phyloP scores from a whole-genome alignment of 1,140 invertebrate genomes.

The Wiebesia pumilae region DNA sequence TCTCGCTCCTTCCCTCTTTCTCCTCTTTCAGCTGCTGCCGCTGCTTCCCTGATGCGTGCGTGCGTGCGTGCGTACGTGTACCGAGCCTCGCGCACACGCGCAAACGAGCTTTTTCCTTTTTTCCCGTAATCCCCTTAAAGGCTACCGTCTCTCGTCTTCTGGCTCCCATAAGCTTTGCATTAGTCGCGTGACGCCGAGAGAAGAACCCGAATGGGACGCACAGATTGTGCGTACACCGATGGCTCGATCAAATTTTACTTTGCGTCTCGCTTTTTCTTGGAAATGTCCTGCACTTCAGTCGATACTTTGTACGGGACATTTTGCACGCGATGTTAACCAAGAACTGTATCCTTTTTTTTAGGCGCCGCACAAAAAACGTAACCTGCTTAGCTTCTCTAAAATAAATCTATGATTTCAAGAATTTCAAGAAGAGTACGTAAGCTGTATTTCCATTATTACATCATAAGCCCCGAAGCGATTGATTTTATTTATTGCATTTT shows the following conservation, averaged over 20 bases:
- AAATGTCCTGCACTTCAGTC: neutral
- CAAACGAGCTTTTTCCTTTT: neutral
- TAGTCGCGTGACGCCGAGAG: neutral
- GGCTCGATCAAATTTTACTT: neutral
- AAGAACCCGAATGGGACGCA: neutral
- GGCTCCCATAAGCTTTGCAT: neutral
- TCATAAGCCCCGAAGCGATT: neutral
- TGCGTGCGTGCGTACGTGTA: neutral
- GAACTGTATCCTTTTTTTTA: neutral
- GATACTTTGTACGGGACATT: neutral
- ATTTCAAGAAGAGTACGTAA: neutral
- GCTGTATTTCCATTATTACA: neutral
- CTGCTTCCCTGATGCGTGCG: neutral
- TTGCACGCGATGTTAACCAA: neutral
- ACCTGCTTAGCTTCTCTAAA: neutral
- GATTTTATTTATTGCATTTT: neutral
- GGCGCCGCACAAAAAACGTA: neutral
- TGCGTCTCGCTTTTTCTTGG: neutral
- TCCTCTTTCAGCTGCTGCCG: neutral
- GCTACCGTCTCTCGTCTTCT: neutral
- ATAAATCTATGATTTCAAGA: neutral
- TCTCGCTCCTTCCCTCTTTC: slow-evolving; percentile 46
- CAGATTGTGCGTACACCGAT: neutral
- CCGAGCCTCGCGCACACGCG: too few relatives aligned
- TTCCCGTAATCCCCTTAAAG: neutral